phyloP scores from a whole-genome alignment of 37 sponge, comb jelly and placozoan species.

The Petrosia ficiformis region DNA sequence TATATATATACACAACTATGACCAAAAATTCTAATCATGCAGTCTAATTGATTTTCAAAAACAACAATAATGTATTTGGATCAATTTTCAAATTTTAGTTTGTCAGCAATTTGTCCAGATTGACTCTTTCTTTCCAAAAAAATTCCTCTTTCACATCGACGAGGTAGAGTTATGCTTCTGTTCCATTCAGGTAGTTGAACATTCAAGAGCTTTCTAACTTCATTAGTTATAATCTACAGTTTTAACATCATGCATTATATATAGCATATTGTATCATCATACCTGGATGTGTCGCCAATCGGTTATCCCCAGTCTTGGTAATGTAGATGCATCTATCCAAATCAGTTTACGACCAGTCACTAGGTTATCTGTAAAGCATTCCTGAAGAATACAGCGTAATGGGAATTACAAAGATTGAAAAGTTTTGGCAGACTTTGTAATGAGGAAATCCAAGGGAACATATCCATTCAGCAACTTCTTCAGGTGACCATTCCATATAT shows the following conservation, averaged over 20 bases:
- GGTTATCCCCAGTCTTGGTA: constrained; percentile 87
- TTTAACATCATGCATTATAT: not conserved
- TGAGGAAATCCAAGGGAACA: constrained; percentile 71
- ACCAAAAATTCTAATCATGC: too few species aligned
- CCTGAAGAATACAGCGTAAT: constrained; percentile 39
- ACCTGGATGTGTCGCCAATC: constrained; percentile 90
- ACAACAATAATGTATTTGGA: not conserved
- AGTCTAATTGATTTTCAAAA: too few species aligned
- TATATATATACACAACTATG: too few species aligned
- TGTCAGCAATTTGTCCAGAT: constrained; percentile 53
- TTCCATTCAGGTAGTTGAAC: constrained; percentile 86
- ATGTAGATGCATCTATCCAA: constrained; percentile 75
- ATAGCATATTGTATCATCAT: not conserved
- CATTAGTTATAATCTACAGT: constrained; percentile 51
- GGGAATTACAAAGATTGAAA: not conserved
- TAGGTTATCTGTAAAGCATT: constrained; percentile 74
- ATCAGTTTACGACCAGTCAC: constrained; percentile 87
- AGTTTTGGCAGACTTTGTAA: constrained; percentile 67
- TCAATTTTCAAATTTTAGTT: constrained; percentile 25
- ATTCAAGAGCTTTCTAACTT: constrained; percentile 67
- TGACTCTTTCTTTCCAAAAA: constrained; percentile 80
- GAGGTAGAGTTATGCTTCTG: constrained; percentile 77
- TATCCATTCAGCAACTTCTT: constrained; percentile 91
- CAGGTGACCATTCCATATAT: constrained; percentile 68
- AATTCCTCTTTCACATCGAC: constrained; percentile 61